phyloP scores from a whole-genome alignment of 2,888 invertebrate species.

The Pyralis farinalis region DNA sequence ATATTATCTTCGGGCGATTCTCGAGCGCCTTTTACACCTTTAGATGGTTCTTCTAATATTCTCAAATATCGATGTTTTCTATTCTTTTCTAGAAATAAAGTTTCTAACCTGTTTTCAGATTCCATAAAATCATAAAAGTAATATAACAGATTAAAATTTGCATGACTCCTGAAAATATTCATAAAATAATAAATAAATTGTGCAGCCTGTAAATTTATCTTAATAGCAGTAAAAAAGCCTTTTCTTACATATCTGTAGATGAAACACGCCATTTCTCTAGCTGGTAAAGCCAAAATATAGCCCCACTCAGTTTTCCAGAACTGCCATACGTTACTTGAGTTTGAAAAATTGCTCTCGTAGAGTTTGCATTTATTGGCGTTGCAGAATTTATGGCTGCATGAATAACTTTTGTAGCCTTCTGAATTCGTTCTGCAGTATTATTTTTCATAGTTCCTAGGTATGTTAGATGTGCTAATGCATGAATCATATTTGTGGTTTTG shows the following conservation, averaged over 20 bases:
- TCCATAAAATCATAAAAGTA: slow-evolving; percentile 93
- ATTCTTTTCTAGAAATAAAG: slow-evolving; percentile 85
- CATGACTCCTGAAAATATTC: slow-evolving; percentile 84
- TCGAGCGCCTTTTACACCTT: slow-evolving; percentile 82
- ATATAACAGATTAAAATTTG: slow-evolving; percentile 94
- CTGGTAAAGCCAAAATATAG: slow-evolving; percentile 91
- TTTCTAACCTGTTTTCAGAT: slow-evolving; percentile 83
- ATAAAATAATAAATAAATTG: neutral
- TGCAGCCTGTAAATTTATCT: neutral
- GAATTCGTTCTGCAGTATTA: slow-evolving; percentile 83
- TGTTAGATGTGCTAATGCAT: slow-evolving; percentile 90
- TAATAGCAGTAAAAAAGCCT: neutral
- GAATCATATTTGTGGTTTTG: slow-evolving; percentile 91
- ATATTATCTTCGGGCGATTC: slow-evolving; percentile 85
- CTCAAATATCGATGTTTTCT: slow-evolving; percentile 89
- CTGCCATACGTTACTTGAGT: slow-evolving; percentile 91
- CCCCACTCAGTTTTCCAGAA: slow-evolving; percentile 94
- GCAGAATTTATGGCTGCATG: slow-evolving; percentile 92
- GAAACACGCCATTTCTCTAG: slow-evolving; percentile 95
- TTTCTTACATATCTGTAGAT: slow-evolving; percentile 85
- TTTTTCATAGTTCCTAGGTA: slow-evolving; percentile 88
- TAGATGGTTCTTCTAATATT: slow-evolving; percentile 78
- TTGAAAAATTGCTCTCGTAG: slow-evolving; percentile 91
- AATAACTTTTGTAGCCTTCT: slow-evolving; percentile 85
- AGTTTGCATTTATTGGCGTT: slow-evolving; percentile 91